These are phyloP conservation scores for Fringilla coelebs DNA, from an alignment of 2,797 vertebrate species.

Conservation along the genomic window DNA sequence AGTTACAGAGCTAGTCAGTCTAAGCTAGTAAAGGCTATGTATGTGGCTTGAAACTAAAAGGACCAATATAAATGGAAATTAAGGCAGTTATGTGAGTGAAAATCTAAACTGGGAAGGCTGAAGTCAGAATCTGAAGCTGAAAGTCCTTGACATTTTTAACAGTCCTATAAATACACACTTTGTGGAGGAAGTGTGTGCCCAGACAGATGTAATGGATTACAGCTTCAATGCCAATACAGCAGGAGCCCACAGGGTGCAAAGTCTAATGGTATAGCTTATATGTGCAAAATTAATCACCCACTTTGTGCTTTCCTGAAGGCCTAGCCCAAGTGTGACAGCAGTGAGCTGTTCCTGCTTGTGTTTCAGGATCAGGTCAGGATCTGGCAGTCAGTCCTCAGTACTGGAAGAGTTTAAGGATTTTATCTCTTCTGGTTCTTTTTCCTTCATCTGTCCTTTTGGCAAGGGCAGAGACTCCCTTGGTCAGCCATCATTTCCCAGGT, in stretches of 20 bases:
- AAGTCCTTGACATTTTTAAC: neutral
- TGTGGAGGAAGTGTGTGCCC: neutral
- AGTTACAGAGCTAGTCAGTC: neutral
- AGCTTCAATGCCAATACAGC: neutral
- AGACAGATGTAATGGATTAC: neutral
- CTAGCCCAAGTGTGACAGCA: neutral
- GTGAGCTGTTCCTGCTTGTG: neutral
- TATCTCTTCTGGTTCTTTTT: neutral
- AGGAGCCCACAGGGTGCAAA: neutral
- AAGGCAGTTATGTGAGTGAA: neutral
- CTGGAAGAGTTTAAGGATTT: neutral
- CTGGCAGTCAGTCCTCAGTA: neutral
- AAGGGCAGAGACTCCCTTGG: neutral
- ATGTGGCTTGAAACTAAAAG: neutral
- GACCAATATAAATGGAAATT: neutral
- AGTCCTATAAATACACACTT: neutral
- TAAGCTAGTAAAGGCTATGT: neutral
- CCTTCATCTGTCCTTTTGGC: neutral
- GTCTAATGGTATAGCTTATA: neutral
- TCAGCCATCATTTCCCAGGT: neutral
- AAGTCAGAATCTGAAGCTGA: neutral
- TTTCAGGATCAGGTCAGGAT: neutral
- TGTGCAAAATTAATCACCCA: neutral
- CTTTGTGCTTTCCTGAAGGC: neutral
- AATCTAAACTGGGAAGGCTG: neutral